Percentiles rank a stretch among this genome's conserved stretches.
Evolutionary conservation across 2,888 invertebrate species (phyloP).

Genomic region (Drosophila atroscutellata): DNA sequence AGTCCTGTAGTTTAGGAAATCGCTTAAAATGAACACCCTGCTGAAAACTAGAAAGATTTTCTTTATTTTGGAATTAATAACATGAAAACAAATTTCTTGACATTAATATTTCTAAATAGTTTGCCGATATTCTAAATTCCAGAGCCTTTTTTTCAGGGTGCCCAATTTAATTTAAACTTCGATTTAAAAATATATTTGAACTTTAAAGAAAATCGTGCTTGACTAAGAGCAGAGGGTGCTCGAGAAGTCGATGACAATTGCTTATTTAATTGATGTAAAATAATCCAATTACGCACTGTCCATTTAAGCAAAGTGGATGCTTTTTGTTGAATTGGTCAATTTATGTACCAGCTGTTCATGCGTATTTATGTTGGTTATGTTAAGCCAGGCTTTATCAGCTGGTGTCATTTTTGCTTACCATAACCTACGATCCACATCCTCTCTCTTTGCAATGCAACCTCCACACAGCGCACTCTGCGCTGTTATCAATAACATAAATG

Average conservation of each 20-base stretch:
- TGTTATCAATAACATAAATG: no score
- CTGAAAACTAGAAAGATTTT: background rate
- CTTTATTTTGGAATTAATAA: background rate
- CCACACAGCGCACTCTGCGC: no score
- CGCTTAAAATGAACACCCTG: background rate
- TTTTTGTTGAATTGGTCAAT: conserved; percentile 34
- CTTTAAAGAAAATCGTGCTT: background rate
- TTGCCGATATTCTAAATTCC: background rate
- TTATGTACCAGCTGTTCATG: conserved; percentile 37
- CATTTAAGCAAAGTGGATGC: conserved; percentile 11
- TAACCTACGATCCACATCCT: no score
- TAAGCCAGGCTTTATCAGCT: no score
- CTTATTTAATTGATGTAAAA: conserved; percentile 40
- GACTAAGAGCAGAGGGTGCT: background rate
- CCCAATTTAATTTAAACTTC: background rate
- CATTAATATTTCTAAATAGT: background rate
- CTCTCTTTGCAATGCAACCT: no score
- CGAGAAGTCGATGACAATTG: conserved; percentile 10
- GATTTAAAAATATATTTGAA: background rate
- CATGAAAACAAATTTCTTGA: background rate
- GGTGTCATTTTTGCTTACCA: no score
- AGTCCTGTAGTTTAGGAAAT: background rate
- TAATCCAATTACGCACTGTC: conserved; percentile 28
- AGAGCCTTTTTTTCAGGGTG: background rate
- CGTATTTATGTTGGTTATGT: no score